These are phyloP conservation scores for Nannobrachium achirus DNA, from an alignment of 2,113 vertebrate species.

Conservation along the genomic window DNA sequence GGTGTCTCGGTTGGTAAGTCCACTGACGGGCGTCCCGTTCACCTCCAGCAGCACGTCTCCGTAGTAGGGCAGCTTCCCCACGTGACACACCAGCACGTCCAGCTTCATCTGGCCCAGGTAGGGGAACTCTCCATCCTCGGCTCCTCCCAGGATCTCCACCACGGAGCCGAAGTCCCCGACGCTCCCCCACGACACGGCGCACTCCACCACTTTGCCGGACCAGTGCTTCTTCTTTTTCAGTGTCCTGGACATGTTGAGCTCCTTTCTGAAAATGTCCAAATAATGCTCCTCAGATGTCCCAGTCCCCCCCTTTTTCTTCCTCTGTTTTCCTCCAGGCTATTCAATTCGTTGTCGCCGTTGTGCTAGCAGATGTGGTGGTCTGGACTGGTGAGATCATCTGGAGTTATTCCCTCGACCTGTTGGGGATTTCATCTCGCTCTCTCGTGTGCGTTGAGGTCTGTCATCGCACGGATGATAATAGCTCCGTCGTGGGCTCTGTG, in stretches of 20 bases:
- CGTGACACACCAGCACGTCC: constrained; percentile 86
- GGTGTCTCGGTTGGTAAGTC: constrained; percentile 93
- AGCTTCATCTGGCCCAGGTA: constrained; percentile 87
- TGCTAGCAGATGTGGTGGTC: constrained; percentile 38
- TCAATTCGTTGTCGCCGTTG: too few relatives aligned
- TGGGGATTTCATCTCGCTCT: constrained; percentile 54
- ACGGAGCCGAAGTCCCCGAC: constrained; percentile 82
- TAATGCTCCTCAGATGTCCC: too few relatives aligned
- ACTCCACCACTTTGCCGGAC: constrained; percentile 94
- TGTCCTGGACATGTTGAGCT: constrained; percentile 88
- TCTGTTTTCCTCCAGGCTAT: too few relatives aligned
- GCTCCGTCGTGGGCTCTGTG: constrained; percentile 38
- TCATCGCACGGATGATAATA: constrained; percentile 35
- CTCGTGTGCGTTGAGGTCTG: constrained; percentile 23
- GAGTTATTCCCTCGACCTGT: constrained; percentile 53
- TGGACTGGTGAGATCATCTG: constrained; percentile 48
- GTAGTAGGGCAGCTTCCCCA: constrained; percentile 86
- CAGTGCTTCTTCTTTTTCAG: constrained; percentile 97
- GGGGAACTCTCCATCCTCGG: constrained; percentile 92
- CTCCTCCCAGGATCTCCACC: constrained; percentile 90
- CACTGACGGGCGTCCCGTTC: constrained; percentile 95
- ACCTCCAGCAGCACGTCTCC: constrained; percentile 95
- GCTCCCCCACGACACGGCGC: constrained; percentile 87
- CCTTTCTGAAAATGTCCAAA: constrained; percentile 19
- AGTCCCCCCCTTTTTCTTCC: too few relatives aligned